phyloP scores from a whole-genome alignment of 2,797 vertebrate species.

The Gymnodraco acuticeps region DNA sequence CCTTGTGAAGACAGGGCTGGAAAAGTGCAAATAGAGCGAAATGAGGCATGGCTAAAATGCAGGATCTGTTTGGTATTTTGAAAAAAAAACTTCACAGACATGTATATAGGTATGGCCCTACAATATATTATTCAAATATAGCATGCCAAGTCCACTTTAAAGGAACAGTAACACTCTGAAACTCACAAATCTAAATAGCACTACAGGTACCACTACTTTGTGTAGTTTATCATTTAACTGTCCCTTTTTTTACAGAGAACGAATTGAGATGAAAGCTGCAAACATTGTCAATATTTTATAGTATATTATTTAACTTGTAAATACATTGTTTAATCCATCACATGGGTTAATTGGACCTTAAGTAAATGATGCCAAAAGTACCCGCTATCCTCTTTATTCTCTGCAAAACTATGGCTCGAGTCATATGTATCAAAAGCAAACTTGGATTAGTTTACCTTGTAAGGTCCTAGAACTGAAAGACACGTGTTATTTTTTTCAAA shows the following conservation, averaged over 20 bases:
- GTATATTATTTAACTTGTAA: conserved; percentile 15
- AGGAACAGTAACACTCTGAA: too few species aligned
- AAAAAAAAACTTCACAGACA: too few species aligned
- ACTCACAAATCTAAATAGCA: too few species aligned
- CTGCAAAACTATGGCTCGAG: background rate
- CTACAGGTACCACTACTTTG: too few species aligned
- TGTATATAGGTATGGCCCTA: too few species aligned
- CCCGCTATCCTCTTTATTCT: background rate
- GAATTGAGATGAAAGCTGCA: conserved; percentile 5
- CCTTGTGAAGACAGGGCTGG: too few species aligned
- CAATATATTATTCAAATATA: too few species aligned
- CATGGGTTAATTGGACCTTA: background rate
- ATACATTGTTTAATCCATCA: conserved; percentile 9
- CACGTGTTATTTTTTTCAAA: background rate
- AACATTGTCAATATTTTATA: background rate
- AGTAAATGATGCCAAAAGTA: conserved; percentile 14
- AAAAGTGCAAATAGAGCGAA: too few species aligned
- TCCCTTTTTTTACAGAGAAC: background rate
- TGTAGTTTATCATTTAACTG: too few species aligned
- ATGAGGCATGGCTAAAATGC: too few species aligned
- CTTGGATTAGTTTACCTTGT: background rate
- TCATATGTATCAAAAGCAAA: background rate
- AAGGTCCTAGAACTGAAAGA: background rate
- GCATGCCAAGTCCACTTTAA: too few species aligned
- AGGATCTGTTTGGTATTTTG: too few species aligned